Evolutionary conservation across 2,888 invertebrate genomes (phyloP).

Genomic region (Phasia obesa): DNA sequence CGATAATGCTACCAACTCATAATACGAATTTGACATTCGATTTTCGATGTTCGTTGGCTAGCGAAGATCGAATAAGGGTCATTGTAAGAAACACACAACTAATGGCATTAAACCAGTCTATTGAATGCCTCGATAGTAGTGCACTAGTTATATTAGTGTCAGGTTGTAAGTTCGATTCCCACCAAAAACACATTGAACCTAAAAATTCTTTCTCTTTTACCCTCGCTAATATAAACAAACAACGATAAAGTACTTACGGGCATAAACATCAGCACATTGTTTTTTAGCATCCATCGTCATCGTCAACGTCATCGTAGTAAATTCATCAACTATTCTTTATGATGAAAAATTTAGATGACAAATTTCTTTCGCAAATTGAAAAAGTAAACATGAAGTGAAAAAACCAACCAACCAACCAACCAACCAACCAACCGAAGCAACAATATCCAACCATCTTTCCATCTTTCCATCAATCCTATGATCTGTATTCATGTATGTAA

Average conservation of each 20-base stretch:
- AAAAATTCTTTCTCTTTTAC: too few relatives aligned
- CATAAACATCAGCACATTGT: neutral
- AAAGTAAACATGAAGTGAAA: slow-evolving; percentile 48
- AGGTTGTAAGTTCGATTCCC: too few relatives aligned
- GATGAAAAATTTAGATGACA: slow-evolving; percentile 68
- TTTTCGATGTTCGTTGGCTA: too few relatives aligned
- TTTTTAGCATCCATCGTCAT: slow-evolving; percentile 35
- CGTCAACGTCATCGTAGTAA: slow-evolving; percentile 29
- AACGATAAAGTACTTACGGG: neutral
- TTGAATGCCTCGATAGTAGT: too few relatives aligned
- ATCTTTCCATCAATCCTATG: neutral
- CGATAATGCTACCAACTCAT: too few relatives aligned
- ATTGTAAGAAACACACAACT: too few relatives aligned
- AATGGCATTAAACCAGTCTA: too few relatives aligned
- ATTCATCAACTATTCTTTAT: slow-evolving; percentile 68
- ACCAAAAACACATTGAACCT: too few relatives aligned
- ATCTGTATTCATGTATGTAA: neutral
- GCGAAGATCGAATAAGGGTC: too few relatives aligned
- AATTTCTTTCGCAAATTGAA: slow-evolving; percentile 67
- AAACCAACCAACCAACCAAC: neutral
- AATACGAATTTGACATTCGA: too few relatives aligned
- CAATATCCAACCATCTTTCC: neutral
- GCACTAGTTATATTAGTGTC: too few relatives aligned
- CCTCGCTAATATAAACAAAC: neutral
- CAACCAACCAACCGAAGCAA: neutral